Evolutionary conservation across 2,113 vertebrate genomes (phyloP).

Genomic region (Sorex araneus): DNA sequence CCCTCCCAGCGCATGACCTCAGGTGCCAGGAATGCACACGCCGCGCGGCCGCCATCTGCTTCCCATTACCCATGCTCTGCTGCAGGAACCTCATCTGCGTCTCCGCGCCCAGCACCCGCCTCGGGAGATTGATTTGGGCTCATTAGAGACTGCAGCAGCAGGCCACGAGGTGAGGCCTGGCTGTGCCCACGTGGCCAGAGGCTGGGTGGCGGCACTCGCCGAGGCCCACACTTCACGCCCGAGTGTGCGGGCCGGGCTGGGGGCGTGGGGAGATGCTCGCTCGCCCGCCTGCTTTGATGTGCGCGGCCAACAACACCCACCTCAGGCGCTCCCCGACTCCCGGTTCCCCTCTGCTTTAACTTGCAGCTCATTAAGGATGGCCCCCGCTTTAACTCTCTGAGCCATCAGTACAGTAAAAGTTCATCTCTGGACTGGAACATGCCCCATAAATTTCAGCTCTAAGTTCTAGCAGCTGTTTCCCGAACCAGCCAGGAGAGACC

Average conservation of each 20-base stretch:
- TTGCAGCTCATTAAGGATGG: conserved; percentile 72
- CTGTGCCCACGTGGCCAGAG: not conserved
- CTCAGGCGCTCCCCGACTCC: not conserved
- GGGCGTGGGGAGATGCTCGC: too few species aligned
- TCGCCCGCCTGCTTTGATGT: conserved; percentile 29
- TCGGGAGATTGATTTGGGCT: conserved; percentile 75
- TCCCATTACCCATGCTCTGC: conserved; percentile 91
- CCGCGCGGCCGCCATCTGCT: conserved; percentile 92
- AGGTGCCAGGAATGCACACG: conserved; percentile 93
- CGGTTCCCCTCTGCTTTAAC: conserved; percentile 68
- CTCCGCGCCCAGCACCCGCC: conserved; percentile 60
- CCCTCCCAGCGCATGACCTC: conserved; percentile 92
- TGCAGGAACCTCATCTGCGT: conserved; percentile 66
- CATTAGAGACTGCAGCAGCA: conserved; percentile 44
- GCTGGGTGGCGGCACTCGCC: rapidly evolving
- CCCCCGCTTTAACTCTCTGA: conserved; percentile 60
- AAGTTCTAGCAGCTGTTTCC: conserved; percentile 76
- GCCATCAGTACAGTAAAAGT: conserved; percentile 58
- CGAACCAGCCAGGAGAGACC: not conserved
- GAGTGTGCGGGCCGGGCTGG: too few species aligned
- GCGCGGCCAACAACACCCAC: not conserved
- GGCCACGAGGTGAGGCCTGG: conserved; percentile 14
- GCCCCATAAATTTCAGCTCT: conserved; percentile 69
- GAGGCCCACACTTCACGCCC: not conserved
- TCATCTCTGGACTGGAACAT: conserved; percentile 46